phyloP scores from a whole-genome alignment of 2,113 vertebrate species.

The Microcebus murinus region DNA sequence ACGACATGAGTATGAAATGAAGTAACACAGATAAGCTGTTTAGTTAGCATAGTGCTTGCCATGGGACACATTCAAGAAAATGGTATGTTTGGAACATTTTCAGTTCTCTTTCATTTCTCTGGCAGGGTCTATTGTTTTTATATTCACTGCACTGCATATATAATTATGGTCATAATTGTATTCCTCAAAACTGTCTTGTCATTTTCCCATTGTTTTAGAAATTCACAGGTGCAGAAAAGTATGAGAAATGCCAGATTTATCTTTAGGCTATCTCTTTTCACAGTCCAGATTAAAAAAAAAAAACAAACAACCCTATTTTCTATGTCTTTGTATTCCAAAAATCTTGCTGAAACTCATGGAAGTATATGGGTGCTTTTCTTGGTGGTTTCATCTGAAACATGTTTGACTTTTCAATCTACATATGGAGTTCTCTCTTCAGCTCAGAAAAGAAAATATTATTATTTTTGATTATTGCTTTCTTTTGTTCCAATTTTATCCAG shows the following conservation, averaged over 20 bases:
- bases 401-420: not conserved
- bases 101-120: not conserved
- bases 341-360: not conserved
- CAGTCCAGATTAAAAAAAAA: not conserved
- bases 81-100: not conserved
- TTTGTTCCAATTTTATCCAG: not conserved
- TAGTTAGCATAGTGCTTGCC: not conserved
- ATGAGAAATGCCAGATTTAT: not conserved
- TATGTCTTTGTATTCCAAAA: slow-evolving; percentile 6
- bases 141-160: not conserved
- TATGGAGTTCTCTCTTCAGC: not conserved
- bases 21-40: not conserved
- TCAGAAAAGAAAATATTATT: not conserved
- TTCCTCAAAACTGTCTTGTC: not conserved
- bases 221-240: not conserved
- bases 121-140: not conserved
- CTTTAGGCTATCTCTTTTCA: not conserved
- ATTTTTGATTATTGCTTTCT: not conserved
- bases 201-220: slow-evolving; percentile 34
- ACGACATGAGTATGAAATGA: not conserved
- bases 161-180: not conserved
- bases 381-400: not conserved
- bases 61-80: not conserved
- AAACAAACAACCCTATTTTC: not conserved
- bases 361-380: not conserved